Percentiles rank a stretch among this genome's conserved stretches.
These are phyloP conservation scores for Procavia capensis DNA, from an alignment of 2,113 vertebrate species.

Conservation along the genomic window DNA sequence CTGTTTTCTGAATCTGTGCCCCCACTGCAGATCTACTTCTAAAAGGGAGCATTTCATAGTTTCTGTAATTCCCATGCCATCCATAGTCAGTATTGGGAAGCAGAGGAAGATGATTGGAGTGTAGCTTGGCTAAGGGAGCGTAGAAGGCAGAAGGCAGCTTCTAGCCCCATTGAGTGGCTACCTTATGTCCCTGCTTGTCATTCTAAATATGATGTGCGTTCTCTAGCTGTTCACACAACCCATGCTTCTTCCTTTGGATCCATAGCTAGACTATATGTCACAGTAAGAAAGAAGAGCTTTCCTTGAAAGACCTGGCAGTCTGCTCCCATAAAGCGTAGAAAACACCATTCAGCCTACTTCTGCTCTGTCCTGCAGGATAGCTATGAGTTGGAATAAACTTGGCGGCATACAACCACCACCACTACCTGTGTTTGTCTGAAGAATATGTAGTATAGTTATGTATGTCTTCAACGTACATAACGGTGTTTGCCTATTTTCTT, in stretches of 20 bases:
- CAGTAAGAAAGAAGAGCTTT: neutral
- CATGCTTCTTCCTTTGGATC: conserved; percentile 37
- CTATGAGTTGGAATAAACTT: neutral
- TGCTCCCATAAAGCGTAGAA: neutral
- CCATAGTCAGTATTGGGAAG: neutral
- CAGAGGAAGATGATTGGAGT: neutral
- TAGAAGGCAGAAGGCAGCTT: neutral
- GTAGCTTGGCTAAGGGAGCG: neutral
- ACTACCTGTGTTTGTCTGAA: neutral
- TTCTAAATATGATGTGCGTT: neutral
- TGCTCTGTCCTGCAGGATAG: neutral
- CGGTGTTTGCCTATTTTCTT: conserved; percentile 27
- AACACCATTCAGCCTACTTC: neutral
- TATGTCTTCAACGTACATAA: neutral
- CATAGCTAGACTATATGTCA: neutral
- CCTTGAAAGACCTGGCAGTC: too few species aligned
- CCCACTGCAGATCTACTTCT: neutral
- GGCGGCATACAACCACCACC: neutral
- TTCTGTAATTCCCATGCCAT: neutral
- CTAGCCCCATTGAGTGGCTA: neutral
- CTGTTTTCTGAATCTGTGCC: neutral
- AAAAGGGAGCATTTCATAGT: neutral
- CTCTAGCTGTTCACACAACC: neutral
- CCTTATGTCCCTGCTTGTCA: neutral
- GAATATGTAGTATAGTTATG: neutral